phyloP scores from a whole-genome alignment of 2,888 invertebrate genomes.

The Blastobasis lacticolella region DNA sequence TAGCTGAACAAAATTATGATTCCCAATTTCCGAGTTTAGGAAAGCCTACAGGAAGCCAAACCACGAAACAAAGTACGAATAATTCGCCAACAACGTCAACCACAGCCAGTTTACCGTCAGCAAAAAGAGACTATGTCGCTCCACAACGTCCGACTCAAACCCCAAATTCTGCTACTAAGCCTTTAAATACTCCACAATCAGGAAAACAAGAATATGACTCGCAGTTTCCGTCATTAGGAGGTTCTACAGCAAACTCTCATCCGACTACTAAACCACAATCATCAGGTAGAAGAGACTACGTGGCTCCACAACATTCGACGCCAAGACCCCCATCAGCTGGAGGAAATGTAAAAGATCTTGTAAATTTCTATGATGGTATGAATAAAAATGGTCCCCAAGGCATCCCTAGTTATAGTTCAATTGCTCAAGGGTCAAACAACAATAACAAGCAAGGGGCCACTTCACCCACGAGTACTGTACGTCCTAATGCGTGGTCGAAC shows the following conservation, averaged over 20 bases:
- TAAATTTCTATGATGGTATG: constrained; percentile 52
- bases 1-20: neutral
- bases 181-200: constrained; percentile 10
- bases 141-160: constrained; percentile 15
- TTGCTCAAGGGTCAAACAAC: constrained; percentile 33
- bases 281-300: constrained; percentile 44
- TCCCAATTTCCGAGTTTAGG: neutral
- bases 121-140: constrained; percentile 32
- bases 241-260: constrained; percentile 3
- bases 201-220: constrained; percentile 25
- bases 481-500: constrained; percentile 14
- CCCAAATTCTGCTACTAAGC: constrained; percentile 3
- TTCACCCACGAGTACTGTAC: neutral
- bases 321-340: constrained; percentile 20
- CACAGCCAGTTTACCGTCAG: neutral
- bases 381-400: constrained; percentile 28
- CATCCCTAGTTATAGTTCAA: constrained; percentile 55
- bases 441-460: constrained; percentile 17
- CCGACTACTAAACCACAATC: constrained; percentile 14
- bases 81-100: neutral
- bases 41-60: neutral
- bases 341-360: constrained; percentile 55
- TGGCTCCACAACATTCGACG: constrained; percentile 41
- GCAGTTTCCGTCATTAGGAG: constrained; percentile 26
- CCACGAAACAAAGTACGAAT: neutral